These are phyloP conservation scores for Apis laboriosa DNA, from an alignment of 1,140 invertebrate species.

Conservation along the genomic window DNA sequence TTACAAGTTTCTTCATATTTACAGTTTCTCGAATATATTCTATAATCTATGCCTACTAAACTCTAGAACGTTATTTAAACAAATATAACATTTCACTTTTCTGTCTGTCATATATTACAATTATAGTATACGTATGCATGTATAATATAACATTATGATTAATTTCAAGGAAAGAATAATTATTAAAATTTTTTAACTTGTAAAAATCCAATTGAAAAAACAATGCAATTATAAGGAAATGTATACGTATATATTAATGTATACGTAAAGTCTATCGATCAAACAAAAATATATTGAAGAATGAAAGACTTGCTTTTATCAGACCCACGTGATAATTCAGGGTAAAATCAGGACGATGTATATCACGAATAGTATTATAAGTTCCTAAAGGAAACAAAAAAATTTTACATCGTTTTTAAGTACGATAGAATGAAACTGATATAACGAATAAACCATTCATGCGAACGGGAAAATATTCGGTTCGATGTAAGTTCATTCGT, in stretches of 20 bases:
- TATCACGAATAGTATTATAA: conserved; percentile 75
- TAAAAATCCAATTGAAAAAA: background rate
- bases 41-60: background rate
- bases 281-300: background rate
- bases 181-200: background rate
- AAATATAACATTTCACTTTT: conserved; percentile 33
- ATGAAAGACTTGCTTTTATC: conserved; percentile 15
- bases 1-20: background rate
- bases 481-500: conserved; percentile 48
- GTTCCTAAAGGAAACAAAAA: conserved; percentile 68
- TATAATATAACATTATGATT: conserved; percentile 3
- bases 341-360: conserved; percentile 53
- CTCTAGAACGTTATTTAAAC: conserved; percentile 25
- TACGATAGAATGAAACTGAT: conserved; percentile 49
- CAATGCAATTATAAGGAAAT: background rate
- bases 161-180: conserved; percentile 9
- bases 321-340: conserved; percentile 34
- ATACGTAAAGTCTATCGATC: background rate
- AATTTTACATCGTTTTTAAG: conserved; percentile 50
- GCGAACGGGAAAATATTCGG: conserved; percentile 35
- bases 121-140: background rate
- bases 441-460: conserved; percentile 37
- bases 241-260: background rate
- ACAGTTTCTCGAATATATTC: background rate
- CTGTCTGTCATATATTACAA: background rate